Conservation (phyloP, 2,888 invertebrate species). For the Aspidiotus rigidus region DNA sequence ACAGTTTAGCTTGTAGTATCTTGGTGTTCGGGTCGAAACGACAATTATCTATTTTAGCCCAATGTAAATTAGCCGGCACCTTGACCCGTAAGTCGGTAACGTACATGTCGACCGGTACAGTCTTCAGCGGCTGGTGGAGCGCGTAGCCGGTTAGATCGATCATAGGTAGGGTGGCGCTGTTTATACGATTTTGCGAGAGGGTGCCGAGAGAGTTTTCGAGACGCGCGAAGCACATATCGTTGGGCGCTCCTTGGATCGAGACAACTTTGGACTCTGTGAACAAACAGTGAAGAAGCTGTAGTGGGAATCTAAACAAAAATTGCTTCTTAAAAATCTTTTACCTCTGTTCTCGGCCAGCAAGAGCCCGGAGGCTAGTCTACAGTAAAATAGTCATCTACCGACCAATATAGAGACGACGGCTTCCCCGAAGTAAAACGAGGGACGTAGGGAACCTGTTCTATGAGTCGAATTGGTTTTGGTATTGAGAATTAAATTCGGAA, state of each 20-base stretch:
- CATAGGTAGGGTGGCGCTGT: conserved; percentile 24
- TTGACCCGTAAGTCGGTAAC: conserved; percentile 60
- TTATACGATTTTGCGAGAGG: conserved; percentile 28
- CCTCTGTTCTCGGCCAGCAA: no score
- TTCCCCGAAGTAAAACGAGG: no score
- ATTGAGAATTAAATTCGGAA: no score
- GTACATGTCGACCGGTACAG: conserved; percentile 58
- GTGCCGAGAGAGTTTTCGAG: conserved; percentile 34
- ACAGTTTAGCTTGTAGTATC: conserved; percentile 63
- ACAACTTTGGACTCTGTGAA: conserved; percentile 19
- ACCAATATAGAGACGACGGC: no score
- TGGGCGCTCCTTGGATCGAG: conserved; percentile 15
- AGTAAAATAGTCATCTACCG: no score
- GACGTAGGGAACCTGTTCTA: no score
- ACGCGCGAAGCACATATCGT: conserved; percentile 32
- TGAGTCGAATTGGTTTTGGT: no score
- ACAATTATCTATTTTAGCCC: conserved; percentile 58
- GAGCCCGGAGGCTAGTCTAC: no score
- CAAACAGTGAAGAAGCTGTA: background rate
- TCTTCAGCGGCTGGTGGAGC: conserved; percentile 53
- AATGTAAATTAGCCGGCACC: conserved; percentile 47
- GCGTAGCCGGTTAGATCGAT: conserved; percentile 48
- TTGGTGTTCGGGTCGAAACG: conserved; percentile 64
- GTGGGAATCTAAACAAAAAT: no score
- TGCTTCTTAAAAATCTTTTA: no score